Evolutionary conservation across 2,888 invertebrate species (phyloP).

Genomic region (Tanytarsus gracilentus): DNA sequence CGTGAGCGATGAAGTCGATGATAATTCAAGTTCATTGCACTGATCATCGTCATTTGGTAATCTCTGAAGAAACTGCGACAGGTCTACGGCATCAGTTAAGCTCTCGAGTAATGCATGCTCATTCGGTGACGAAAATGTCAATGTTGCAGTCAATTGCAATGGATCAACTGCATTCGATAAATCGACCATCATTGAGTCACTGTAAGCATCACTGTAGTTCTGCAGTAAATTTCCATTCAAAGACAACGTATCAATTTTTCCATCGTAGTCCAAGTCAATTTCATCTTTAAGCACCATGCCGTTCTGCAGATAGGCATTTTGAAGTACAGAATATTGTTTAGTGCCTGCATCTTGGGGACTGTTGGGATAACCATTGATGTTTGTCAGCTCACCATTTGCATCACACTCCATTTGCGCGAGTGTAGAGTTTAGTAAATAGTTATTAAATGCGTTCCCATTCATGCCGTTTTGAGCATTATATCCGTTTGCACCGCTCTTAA

Average conservation of each 20-base stretch:
- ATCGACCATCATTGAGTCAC: conserved; percentile 75
- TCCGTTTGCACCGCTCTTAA: conserved; percentile 65
- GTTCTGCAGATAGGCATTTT: conserved; percentile 55
- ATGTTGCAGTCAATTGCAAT: conserved; percentile 69
- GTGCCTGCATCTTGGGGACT: conserved; percentile 35
- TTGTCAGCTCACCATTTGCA: conserved; percentile 53
- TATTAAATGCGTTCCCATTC: conserved; percentile 55
- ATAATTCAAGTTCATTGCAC: conserved; percentile 57
- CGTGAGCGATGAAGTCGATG: conserved; percentile 62
- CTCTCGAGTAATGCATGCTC: conserved; percentile 69
- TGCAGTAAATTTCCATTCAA: conserved; percentile 49
- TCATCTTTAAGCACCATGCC: conserved; percentile 72
- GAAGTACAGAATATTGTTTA: conserved; percentile 69
- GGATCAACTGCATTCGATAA: conserved; percentile 72
- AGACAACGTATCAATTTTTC: conserved; percentile 59
- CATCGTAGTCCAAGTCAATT: conserved; percentile 65
- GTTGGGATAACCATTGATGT: conserved; percentile 33
- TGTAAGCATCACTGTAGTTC: conserved; percentile 54
- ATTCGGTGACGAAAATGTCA: conserved; percentile 69
- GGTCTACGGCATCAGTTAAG: conserved; percentile 68
- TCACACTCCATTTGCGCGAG: conserved; percentile 65
- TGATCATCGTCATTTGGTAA: conserved; percentile 50
- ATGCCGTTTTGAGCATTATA: conserved; percentile 56
- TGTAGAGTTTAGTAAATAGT: conserved; percentile 50
- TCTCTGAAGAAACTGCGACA: conserved; percentile 65